phyloP scores from a whole-genome alignment of 1,140 invertebrate species.

The Ceratosolen solmsi region DNA sequence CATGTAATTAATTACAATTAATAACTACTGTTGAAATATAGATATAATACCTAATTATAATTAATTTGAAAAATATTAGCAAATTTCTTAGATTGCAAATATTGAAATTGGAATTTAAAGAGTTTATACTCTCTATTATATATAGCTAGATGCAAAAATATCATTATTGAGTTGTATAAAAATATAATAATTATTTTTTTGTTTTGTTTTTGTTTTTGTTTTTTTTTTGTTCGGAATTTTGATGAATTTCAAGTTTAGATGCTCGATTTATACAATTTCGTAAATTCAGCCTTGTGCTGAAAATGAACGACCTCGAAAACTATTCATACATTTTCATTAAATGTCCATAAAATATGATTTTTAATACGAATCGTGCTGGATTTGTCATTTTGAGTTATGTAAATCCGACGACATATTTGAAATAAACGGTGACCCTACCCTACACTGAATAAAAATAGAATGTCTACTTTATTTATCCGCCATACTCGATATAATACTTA shows the following conservation, averaged over 20 bases:
- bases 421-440: not conserved
- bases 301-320: not conserved
- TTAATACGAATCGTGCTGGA: not conserved
- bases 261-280: not conserved
- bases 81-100: no score
- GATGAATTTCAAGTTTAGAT: not conserved
- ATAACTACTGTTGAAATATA: no score
- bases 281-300: not conserved
- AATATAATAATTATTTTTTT: no score
- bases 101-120: no score
- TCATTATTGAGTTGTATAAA: no score
- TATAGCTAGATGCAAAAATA: no score
- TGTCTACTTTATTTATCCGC: not conserved
- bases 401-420: constrained; percentile 4
- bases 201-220: no score
- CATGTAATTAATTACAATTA: no score
- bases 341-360: not conserved
- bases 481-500: not conserved
- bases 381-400: constrained; percentile 7
- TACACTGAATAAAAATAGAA: not conserved
- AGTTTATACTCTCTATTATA: no score
- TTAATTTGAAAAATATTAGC: no score
- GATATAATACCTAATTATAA: no score
- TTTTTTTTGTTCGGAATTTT: no score
- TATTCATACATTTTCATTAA: constrained; percentile 24